These are phyloP conservation scores for Clepsis dumicolana DNA, from an alignment of 2,888 invertebrate genomes.

Conservation along the genomic window DNA sequence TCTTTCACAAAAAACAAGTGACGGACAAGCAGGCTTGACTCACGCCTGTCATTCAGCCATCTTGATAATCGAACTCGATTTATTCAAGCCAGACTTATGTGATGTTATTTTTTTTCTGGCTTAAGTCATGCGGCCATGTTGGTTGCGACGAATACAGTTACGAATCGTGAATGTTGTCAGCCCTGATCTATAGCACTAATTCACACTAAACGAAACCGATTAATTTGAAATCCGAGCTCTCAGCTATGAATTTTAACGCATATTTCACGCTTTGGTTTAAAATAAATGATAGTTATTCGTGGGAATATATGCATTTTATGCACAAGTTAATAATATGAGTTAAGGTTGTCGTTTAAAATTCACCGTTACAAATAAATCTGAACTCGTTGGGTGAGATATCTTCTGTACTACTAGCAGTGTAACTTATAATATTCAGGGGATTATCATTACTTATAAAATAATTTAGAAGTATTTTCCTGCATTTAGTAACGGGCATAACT, in stretches of 20 bases:
- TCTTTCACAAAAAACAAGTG: conserved; percentile 43
- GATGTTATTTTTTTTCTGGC: conserved; percentile 21
- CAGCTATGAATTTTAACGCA: conserved; percentile 31
- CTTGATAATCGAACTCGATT: conserved; percentile 37
- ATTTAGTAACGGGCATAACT: conserved; percentile 24
- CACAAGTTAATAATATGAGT: conserved; percentile 28
- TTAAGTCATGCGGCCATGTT: no score
- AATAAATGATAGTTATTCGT: conserved; percentile 9
- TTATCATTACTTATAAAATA: conserved; percentile 24
- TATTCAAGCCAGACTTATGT: conserved; percentile 3
- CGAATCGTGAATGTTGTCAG: conserved; percentile 29
- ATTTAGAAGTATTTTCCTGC: conserved; percentile 8
- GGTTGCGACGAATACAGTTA: background rate
- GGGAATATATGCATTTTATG: conserved; percentile 15
- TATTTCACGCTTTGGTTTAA: conserved; percentile 20
- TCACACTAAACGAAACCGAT: conserved; percentile 23
- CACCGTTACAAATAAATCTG: conserved; percentile 50
- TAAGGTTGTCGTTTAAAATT: conserved; percentile 49
- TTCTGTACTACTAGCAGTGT: conserved; percentile 5
- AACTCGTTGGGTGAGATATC: conserved; percentile 14
- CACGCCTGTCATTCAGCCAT: conserved; percentile 40
- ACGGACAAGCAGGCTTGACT: conserved; percentile 34
- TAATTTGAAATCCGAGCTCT: conserved; percentile 22
- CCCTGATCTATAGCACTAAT: conserved; percentile 26
- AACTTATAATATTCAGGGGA: conserved; percentile 2